Conservation (phyloP, 1,140 invertebrate genomes). For the Archegozetes longisetosus region DNA sequence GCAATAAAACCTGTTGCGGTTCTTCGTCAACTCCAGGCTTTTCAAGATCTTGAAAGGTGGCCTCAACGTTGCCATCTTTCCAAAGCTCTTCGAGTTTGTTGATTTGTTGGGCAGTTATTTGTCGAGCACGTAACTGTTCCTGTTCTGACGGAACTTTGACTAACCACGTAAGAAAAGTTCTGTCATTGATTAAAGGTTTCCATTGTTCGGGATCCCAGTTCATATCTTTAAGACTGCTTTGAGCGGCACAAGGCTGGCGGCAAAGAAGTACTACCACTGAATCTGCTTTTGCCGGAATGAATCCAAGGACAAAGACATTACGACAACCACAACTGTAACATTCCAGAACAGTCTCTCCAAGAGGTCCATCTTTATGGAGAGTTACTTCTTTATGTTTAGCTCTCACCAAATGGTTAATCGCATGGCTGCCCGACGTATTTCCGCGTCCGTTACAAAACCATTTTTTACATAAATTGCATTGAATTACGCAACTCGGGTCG, state of each 20-base stretch:
- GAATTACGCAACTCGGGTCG: conserved; percentile 90
- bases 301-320: conserved; percentile 95
- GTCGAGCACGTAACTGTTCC: conserved; percentile 81
- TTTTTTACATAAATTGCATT: conserved; percentile 95
- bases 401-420: conserved; percentile 93
- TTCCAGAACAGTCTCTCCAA: conserved; percentile 93
- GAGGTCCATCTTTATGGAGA: conserved; percentile 86
- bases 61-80: conserved; percentile 89
- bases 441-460: conserved; percentile 99
- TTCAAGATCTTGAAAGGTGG: conserved; percentile 92
- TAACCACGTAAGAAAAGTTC: conserved; percentile 87
- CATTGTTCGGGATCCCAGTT: conserved; percentile 99
- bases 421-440: conserved; percentile 94
- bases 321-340: conserved; percentile 96
- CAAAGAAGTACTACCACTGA: conserved; percentile 97
- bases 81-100: conserved; percentile 95
- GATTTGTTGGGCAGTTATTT: conserved; percentile 91
- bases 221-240: conserved; percentile 87
- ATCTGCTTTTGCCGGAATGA: conserved; percentile 97
- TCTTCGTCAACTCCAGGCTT: conserved; percentile 95
- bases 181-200: conserved; percentile 92
- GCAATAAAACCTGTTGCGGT: conserved; percentile 71
- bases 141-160: conserved; percentile 90
- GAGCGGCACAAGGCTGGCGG: conserved; percentile 90
- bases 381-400: conserved; percentile 98